Conservation (phyloP, 64 coral and sea anemone species). For the Actinia tenebrosa region DNA sequence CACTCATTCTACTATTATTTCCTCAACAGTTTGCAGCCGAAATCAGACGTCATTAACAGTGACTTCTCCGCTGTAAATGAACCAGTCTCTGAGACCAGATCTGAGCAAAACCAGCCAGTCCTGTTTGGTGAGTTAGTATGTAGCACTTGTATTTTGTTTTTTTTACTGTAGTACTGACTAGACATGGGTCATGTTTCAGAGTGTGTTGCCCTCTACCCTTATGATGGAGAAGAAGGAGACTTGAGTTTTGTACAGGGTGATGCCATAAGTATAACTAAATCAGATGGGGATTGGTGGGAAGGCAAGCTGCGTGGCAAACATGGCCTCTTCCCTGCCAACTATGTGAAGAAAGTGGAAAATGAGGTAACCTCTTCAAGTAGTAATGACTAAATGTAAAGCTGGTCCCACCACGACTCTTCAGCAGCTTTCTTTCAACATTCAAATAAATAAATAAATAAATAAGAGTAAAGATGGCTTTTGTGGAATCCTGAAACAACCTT, state of each 20-base stretch:
- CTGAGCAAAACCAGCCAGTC: not conserved
- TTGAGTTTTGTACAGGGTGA: conserved; percentile 82
- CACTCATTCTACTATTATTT: not conserved
- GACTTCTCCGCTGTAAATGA: not conserved
- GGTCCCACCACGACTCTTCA: too few species aligned
- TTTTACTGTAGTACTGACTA: not conserved
- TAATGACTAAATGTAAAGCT: too few species aligned
- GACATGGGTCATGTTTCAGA: conserved; percentile 37
- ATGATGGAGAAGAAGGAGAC: conserved; percentile 59
- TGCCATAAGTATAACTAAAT: conserved; percentile 58
- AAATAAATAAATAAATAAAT: too few species aligned
- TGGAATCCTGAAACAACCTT: too few species aligned
- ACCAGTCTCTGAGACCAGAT: not conserved
- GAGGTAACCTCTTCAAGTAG: conserved; percentile 41
- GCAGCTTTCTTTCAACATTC: too few species aligned
- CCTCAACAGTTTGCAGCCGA: not conserved
- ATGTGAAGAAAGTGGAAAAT: conserved; percentile 84
- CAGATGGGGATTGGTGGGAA: conserved; percentile 97
- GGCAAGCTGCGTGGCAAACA: conserved; percentile 49
- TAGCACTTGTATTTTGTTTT: not conserved
- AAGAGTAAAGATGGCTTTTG: too few species aligned
- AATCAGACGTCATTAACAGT: not conserved
- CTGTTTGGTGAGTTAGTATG: not conserved
- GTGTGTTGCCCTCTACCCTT: conserved; percentile 82
- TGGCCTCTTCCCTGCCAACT: conserved; percentile 94